Evolutionary conservation across 2,888 invertebrate genomes (phyloP).

Genomic region (Laspeyria flexula): DNA sequence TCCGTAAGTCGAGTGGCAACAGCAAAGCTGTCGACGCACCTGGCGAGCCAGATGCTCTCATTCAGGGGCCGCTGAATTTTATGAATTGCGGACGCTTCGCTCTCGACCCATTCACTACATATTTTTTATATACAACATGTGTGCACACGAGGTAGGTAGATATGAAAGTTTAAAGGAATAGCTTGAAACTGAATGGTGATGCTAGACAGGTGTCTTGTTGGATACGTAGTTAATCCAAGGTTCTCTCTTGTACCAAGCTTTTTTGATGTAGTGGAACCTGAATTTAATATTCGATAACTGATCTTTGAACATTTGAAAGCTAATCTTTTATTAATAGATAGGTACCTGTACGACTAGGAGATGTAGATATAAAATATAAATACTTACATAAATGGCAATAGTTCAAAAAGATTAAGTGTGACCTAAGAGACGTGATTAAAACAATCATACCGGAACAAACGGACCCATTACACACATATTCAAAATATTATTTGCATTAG

Average conservation of each 20-base stretch:
- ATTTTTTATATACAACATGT: slow-evolving; percentile 60
- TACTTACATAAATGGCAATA: slow-evolving; percentile 3
- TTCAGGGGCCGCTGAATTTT: slow-evolving; percentile 74
- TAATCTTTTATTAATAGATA: too few species aligned
- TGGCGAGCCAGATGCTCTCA: slow-evolving; percentile 76
- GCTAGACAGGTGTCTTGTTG: too few species aligned
- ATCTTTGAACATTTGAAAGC: too few species aligned
- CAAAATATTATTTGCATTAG: slow-evolving; percentile 32
- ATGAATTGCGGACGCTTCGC: slow-evolving; percentile 73
- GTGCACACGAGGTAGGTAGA: slow-evolving; percentile 21
- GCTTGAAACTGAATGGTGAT: background rate
- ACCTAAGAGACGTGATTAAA: slow-evolving; percentile 36
- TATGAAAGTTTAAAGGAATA: slow-evolving; percentile 10
- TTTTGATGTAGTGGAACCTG: too few species aligned
- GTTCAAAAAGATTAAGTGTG: slow-evolving; percentile 28
- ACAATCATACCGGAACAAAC: slow-evolving; percentile 37
- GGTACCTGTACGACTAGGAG: too few species aligned
- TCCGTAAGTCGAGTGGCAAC: slow-evolving; percentile 51
- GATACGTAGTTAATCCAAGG: too few species aligned
- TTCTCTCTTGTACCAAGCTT: too few species aligned
- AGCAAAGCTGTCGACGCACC: slow-evolving; percentile 68
- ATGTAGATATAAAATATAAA: too few species aligned
- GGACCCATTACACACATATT: slow-evolving; percentile 22
- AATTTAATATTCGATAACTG: too few species aligned
- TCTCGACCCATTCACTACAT: slow-evolving; percentile 64